Evolutionary conservation across 2,888 invertebrate species (phyloP), one percentile per base, ranked within the genome.

Genomic region (Hetaerina titia): DNA sequence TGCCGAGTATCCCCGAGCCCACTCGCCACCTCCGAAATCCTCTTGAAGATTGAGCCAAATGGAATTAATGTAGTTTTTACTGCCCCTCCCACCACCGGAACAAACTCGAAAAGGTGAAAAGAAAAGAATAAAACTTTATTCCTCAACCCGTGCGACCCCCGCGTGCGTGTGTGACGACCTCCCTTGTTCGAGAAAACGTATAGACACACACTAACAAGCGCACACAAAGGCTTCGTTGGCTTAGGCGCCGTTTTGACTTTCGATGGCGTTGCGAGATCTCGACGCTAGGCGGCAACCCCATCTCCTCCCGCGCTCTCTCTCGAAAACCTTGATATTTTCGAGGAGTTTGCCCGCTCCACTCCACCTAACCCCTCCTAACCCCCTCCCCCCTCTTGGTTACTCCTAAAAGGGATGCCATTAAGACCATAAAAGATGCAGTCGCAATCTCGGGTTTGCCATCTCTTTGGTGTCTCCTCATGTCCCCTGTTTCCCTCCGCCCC

Each of bases 401-500:
- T 81, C 81, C 81, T 81, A 81, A 81, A 58, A 58, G 89, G 89
- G 89, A 89, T 56, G 89, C 89, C 89, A 89, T 89, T 89, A 89
- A 95, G 88, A 58, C 95, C 90, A 81, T 95, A 88, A 94, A 95
- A 90, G 92, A 94, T 94, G 88, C 89, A 81, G 90, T 25, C 57
- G 88, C 95, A 90, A 95, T 95, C 95, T 95, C 94, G 94, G 57
- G 95, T 95, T 95, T 57, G 90, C 81, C 94, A 95, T 95, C 95
- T 95, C 95, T 94, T 95, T 89, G 95, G 89, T 95, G 94, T 95
- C 95, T 95, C 95, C 95, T 95, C 95, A 90, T 95, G 95, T 95
- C 95, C 94, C 90, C 94, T 60, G n/a, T 57, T 58, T 95, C 96
- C 96, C 96, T 96, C 96, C 96, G 96, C 96, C 96, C 96, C 96